Conservation (phyloP, 2,888 invertebrate genomes). For the Thymelicus acteon region DNA sequence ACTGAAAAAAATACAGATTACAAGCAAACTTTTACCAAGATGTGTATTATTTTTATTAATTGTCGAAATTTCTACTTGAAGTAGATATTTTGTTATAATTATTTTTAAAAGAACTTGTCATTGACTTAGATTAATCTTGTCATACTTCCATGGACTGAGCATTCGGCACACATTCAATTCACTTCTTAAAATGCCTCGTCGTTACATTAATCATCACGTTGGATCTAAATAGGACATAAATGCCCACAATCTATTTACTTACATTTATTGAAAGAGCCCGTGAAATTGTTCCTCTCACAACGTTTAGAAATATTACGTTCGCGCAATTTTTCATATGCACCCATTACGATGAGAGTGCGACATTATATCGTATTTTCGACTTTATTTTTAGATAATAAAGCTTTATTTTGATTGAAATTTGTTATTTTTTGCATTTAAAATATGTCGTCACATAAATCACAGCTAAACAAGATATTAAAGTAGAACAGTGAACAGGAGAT, state of each 20-base stretch:
- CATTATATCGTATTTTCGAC: conserved; percentile 6
- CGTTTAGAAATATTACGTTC: conserved; percentile 61
- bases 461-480: conserved; percentile 73
- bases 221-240: conserved; percentile 73
- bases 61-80: too few relatives aligned
- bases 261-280: conserved; percentile 60
- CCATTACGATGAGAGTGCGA: conserved; percentile 37
- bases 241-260: conserved; percentile 73
- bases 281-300: conserved; percentile 65
- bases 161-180: conserved; percentile 8
- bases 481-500: conserved; percentile 54
- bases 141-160: background rate
- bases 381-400: conserved; percentile 5
- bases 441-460: conserved; percentile 73
- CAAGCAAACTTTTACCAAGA: too few relatives aligned
- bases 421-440: conserved; percentile 44
- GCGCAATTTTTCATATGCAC: conserved; percentile 59
- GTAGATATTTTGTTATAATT: too few relatives aligned
- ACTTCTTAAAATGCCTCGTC: conserved; percentile 4
- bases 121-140: conserved; percentile 11
- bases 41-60: too few relatives aligned
- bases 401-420: background rate
- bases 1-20: too few relatives aligned
- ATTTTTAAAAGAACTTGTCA: background rate
- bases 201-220: conserved; percentile 67